Evolutionary conservation across 2,113 vertebrate genomes (phyloP), one percentile per base, ranked within the genome.

Genomic region (Pseudopipra pipra): DNA sequence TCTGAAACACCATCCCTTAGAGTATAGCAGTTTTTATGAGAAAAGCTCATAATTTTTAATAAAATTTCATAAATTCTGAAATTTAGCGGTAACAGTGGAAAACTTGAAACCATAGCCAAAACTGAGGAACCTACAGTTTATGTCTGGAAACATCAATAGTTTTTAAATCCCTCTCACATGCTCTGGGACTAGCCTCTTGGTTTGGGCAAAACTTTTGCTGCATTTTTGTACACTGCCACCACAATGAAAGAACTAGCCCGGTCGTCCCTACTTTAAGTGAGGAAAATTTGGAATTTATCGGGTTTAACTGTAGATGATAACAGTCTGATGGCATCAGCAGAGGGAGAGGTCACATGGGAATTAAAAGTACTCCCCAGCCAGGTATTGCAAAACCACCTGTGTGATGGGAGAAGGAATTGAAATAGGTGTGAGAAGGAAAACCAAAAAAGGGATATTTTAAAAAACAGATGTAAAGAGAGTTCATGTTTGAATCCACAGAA

Each of bases 401-500:
- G 10, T 27, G n/a, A 10, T 31, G 3, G 18, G 17, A 80, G 47
- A 75, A 78, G 80, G 13, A 78, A 54, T 9, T 18, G 3, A 91
- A 43, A 39, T 14, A 75, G 4, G 5, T 0, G 2, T 31, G 39
- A 86, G 63, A 25, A 75, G 37, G 11, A 70, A 70, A 62, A 62
- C 3, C 1, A 30, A 66, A 83, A 65, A 18, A 12, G 8, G 2
- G 1, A 23, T 73, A 13, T 72, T 93, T 74, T 67, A 87, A 86
- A 87, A 61, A 7, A 47, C 5, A 74, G 31, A 54, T 4, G 0
- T 77, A 77, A 92, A 71, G 37, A 84, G 22, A 85, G 7, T 37
- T 77, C 23, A n/a, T 58, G 33, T 90, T 71, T 90, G 78, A 54
- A 84, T 91, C 87, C 96, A 89, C 93, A 99, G 99, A 91, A 98